Conservation (phyloP, 2,797 vertebrate species). For the Myripristis jacobus region DNA sequence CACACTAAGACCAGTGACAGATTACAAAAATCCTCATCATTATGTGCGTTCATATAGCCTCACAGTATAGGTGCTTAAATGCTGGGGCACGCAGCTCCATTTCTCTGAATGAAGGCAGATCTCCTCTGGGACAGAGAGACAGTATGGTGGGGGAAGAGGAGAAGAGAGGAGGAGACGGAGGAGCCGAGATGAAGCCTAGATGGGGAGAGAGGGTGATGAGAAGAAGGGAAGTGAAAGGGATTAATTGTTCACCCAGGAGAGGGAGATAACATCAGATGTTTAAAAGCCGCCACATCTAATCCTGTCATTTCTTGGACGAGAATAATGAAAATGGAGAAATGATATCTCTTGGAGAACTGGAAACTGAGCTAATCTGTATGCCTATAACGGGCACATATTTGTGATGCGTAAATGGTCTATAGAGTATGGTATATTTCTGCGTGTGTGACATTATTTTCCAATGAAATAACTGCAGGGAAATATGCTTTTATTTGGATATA, state of each 20-base stretch:
- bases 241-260: constrained; percentile 83
- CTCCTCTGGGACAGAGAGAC: constrained; percentile 51
- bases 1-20: constrained; percentile 27
- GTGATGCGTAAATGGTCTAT: constrained; percentile 44
- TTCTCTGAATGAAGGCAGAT: constrained; percentile 53
- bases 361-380: constrained; percentile 72
- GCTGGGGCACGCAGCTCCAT: constrained; percentile 59
- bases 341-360: constrained; percentile 71
- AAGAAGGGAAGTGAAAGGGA: constrained; percentile 73
- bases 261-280: constrained; percentile 82
- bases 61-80: constrained; percentile 58
- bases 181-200: constrained; percentile 52
- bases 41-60: constrained; percentile 36
- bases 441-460: constrained; percentile 29
- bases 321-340: constrained; percentile 78
- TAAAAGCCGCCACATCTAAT: constrained; percentile 82
- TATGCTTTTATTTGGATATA: constrained; percentile 6
- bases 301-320: constrained; percentile 79
- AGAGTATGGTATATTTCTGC: constrained; percentile 52
- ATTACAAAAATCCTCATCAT: constrained; percentile 47
- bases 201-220: constrained; percentile 60
- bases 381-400: constrained; percentile 58
- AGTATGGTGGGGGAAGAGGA: constrained; percentile 12
- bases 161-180: constrained; percentile 38
- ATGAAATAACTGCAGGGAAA: background rate